Conservation (phyloP, 2,888 invertebrate genomes). For the Pyrrhia umbra region DNA sequence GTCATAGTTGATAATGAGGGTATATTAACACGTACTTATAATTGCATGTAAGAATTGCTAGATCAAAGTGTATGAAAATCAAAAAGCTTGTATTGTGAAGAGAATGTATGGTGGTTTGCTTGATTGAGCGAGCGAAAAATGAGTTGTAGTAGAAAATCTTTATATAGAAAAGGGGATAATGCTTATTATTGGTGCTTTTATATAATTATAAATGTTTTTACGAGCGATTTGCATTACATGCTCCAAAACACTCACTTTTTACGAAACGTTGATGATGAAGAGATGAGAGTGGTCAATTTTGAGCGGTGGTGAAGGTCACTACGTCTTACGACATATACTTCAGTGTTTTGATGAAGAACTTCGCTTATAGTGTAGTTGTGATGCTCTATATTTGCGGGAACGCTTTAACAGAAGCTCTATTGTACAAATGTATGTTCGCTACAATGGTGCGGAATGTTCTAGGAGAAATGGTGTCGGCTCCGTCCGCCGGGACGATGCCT, state of each 20-base stretch:
- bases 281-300: too few relatives aligned
- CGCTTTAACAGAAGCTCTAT: constrained; percentile 9
- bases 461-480: constrained; percentile 84
- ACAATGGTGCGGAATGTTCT: constrained; percentile 68
- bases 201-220: not conserved
- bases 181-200: constrained; percentile 26
- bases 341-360: too few relatives aligned
- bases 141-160: not conserved
- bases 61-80: not conserved
- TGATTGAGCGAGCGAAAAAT: not conserved
- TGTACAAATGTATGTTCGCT: constrained; percentile 1
- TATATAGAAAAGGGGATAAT: not conserved
- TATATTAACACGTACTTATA: not conserved
- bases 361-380: not conserved
- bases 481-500: constrained; percentile 73
- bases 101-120: not conserved
- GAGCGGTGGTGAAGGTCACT: too few relatives aligned
- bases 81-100: not conserved
- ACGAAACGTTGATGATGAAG: too few relatives aligned
- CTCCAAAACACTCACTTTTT: not conserved
- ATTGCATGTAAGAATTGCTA: not conserved
- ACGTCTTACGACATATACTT: too few relatives aligned
- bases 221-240: not conserved
- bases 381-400: not conserved
- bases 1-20: not conserved